A percentile compares a stretch with the other conserved stretches of the same genome.
These are phyloP conservation scores for Scaeva pyrastri DNA, from an alignment of 2,888 invertebrate species.

Conservation along the genomic window DNA sequence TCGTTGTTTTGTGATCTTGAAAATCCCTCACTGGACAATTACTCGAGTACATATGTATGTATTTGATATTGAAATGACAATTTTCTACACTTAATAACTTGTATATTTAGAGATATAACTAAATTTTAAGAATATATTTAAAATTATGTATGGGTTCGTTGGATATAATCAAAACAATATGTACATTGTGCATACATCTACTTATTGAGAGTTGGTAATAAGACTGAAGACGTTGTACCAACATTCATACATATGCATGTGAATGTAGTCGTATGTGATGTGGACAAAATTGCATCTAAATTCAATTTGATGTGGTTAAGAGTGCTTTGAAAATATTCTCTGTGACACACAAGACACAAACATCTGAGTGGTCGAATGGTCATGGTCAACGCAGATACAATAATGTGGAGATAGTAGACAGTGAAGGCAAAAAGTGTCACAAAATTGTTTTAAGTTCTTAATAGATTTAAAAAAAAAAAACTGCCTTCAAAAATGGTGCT, in stretches of 20 bases:
- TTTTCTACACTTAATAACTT: slow-evolving; percentile 29
- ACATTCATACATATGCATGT: slow-evolving; percentile 21
- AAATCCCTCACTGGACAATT: neutral
- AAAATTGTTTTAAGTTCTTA: neutral
- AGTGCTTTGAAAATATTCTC: slow-evolving; percentile 56
- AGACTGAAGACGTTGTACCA: slow-evolving; percentile 48
- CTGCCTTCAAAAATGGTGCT: too few species aligned
- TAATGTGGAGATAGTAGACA: neutral
- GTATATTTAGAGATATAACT: slow-evolving; percentile 2
- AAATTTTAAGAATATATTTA: slow-evolving; percentile 8
- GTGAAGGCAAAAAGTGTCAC: slow-evolving; percentile 27
- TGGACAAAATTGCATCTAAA: slow-evolving; percentile 60
- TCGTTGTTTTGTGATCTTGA: too few species aligned
- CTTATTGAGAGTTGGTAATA: slow-evolving; percentile 35
- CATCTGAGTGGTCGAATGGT: neutral
- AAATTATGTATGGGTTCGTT: slow-evolving; percentile 18
- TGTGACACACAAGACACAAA: neutral
- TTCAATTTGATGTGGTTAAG: slow-evolving; percentile 67
- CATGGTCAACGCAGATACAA: neutral
- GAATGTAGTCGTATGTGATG: neutral
- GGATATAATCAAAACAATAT: too few species aligned
- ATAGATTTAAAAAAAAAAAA: too few species aligned
- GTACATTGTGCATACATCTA: slow-evolving; percentile 22
- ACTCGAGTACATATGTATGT: slow-evolving; percentile 39
- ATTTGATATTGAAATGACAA: slow-evolving; percentile 45